phyloP scores from a whole-genome alignment of 1,140 invertebrate genomes.

The Idris sp. region DNA sequence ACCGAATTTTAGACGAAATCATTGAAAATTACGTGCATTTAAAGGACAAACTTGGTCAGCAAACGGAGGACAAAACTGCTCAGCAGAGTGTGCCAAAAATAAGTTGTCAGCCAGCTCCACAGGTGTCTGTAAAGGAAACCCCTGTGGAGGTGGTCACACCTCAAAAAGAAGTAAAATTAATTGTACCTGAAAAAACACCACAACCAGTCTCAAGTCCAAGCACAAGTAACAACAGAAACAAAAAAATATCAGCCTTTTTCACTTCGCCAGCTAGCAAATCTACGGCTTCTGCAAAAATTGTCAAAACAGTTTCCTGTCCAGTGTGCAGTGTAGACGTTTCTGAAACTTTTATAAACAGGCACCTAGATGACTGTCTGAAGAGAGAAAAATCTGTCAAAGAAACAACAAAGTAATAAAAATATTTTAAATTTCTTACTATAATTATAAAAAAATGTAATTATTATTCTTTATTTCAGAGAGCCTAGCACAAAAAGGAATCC shows the following conservation, averaged over 20 bases:
- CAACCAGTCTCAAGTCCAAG: conserved; percentile 65
- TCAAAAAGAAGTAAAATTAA: not conserved
- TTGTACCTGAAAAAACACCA: conserved; percentile 2
- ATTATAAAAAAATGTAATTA: conserved; percentile 10
- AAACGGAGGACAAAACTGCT: conserved; percentile 52
- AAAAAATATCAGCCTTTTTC: conserved; percentile 65
- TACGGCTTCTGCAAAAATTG: not conserved
- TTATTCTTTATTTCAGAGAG: conserved; percentile 54
- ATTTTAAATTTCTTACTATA: conserved; percentile 6
- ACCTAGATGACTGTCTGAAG: conserved; percentile 80
- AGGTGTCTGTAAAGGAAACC: not conserved
- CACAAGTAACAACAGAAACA: conserved; percentile 51
- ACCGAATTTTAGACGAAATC: conserved; percentile 77
- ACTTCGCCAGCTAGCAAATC: conserved; percentile 66
- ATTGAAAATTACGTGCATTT: conserved; percentile 70
- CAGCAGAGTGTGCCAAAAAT: too few species aligned
- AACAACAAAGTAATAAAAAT: conserved; percentile 31
- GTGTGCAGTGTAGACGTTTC: conserved; percentile 78
- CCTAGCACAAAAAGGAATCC: conserved; percentile 71
- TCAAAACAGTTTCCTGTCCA: conserved; percentile 77
- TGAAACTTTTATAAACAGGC: conserved; percentile 77
- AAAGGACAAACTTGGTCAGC: conserved; percentile 71
- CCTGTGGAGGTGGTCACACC: too few species aligned
- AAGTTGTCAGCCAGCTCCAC: not conserved
- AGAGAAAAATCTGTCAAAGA: conserved; percentile 46